These are phyloP conservation scores for Coptotermes formosanus DNA, from an alignment of 1,140 invertebrate species.

Conservation along the genomic window DNA sequence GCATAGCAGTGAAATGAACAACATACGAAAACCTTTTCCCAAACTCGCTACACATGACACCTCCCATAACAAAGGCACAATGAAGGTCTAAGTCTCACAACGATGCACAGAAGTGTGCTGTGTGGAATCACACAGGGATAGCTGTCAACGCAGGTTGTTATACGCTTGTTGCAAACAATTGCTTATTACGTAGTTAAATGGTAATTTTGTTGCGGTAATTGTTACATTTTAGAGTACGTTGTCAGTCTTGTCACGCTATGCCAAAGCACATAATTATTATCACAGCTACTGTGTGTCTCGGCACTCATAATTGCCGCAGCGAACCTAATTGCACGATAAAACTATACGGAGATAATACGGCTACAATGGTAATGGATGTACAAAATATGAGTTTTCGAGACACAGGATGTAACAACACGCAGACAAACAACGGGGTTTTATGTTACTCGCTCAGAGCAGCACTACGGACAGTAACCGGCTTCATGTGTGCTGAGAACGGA, in stretches of 20 bases:
- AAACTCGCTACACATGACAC: too few species aligned
- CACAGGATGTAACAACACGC: too few species aligned
- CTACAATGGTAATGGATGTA: not conserved
- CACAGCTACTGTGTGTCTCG: not conserved
- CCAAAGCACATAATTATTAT: not conserved
- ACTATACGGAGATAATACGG: not conserved
- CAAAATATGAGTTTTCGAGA: not conserved
- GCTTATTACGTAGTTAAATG: constrained; percentile 8
- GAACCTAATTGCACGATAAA: not conserved
- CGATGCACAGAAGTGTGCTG: too few species aligned
- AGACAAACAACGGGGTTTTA: too few species aligned
- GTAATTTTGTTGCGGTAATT: not conserved
- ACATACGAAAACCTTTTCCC: too few species aligned
- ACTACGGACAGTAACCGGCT: too few species aligned
- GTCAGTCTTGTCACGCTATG: not conserved
- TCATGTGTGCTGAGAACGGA: too few species aligned
- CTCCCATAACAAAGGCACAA: too few species aligned
- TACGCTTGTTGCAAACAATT: not conserved
- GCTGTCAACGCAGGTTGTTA: not conserved
- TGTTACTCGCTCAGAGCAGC: too few species aligned
- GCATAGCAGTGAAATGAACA: too few species aligned
- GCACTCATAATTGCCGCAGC: not conserved
- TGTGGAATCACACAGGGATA: too few species aligned
- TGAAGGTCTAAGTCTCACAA: too few species aligned
- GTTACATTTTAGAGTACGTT: not conserved